Percentiles rank a stretch among this genome's conserved stretches.
phyloP scores from a whole-genome alignment of 1,140 invertebrate species.

The Heterodera schachtii region DNA sequence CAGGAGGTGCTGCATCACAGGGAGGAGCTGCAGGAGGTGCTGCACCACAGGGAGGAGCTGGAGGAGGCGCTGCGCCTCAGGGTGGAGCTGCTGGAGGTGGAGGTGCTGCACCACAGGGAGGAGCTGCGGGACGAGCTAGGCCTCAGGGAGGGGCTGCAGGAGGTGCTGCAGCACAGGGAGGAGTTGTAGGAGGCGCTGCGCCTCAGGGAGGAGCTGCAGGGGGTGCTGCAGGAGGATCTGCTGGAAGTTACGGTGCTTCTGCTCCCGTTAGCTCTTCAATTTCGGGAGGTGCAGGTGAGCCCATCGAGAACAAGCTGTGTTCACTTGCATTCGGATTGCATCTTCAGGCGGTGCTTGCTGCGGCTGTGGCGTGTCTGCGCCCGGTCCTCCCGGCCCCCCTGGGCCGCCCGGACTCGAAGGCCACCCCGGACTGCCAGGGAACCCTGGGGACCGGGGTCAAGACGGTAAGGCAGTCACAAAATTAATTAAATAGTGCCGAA shows the following conservation, averaged over 20 bases:
- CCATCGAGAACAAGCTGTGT: neutral
- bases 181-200: too few relatives aligned
- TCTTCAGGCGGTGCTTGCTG: neutral
- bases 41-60: neutral
- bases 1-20: neutral
- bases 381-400: constrained; percentile 27
- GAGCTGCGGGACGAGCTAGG: neutral
- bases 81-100: neutral
- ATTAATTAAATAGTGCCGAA: neutral
- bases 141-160: neutral
- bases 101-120: neutral
- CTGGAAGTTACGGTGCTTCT: neutral
- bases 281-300: neutral
- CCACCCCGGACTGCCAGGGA: constrained; percentile 15
- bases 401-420: constrained; percentile 34
- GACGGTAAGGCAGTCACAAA: neutral
- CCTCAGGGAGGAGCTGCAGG: neutral
- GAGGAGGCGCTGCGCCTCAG: too few relatives aligned
- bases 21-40: too few relatives aligned
- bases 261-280: too few relatives aligned
- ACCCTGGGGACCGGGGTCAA: constrained; percentile 12
- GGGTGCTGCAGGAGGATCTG: neutral
- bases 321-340: neutral
- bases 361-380: constrained; percentile 20
- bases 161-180: too few relatives aligned